phyloP scores from a whole-genome alignment of 2,888 invertebrate species.

The Drosophila mercatorum region DNA sequence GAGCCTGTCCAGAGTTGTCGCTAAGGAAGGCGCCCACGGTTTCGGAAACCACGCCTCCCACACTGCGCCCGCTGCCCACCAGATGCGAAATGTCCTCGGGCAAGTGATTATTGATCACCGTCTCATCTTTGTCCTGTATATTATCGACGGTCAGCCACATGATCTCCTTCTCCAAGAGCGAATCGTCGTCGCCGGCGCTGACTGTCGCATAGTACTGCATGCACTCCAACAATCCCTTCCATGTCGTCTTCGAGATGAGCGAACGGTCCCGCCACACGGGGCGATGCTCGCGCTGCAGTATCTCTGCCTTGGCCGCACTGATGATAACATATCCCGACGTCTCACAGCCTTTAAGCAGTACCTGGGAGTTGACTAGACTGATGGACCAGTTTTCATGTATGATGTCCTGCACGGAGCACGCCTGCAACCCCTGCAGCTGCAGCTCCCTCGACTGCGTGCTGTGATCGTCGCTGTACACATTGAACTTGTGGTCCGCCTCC shows the following conservation, averaged over 20 bases:
- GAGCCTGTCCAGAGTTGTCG: slow-evolving; percentile 86
- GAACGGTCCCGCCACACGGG: slow-evolving; percentile 95
- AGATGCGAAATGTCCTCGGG: slow-evolving; percentile 95
- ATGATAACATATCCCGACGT: slow-evolving; percentile 98
- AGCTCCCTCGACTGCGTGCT: slow-evolving; percentile 90
- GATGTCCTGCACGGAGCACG: slow-evolving; percentile 95
- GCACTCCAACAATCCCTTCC: slow-evolving; percentile 97
- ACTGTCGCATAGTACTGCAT: slow-evolving; percentile 99
- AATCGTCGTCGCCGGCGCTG: slow-evolving; percentile 90
- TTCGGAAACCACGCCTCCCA: slow-evolving; percentile 97
- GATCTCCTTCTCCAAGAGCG: slow-evolving; percentile 92
- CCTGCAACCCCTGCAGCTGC: slow-evolving; percentile 93
- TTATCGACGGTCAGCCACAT: slow-evolving; percentile 98
- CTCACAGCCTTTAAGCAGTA: slow-evolving; percentile 97
- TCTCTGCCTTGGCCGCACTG: slow-evolving; percentile 97
- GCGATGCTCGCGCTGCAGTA: slow-evolving; percentile 94
- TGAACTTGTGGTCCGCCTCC: slow-evolving; percentile 95
- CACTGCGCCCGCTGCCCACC: slow-evolving; percentile 97
- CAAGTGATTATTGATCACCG: slow-evolving; percentile 90
- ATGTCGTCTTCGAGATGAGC: slow-evolving; percentile 96
- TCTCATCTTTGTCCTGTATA: slow-evolving; percentile 93
- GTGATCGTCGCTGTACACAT: slow-evolving; percentile 98
- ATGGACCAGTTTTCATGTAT: slow-evolving; percentile 97
- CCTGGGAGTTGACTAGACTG: slow-evolving; percentile 86
- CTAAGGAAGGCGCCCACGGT: slow-evolving; percentile 93